These are phyloP conservation scores for Sycophaga agraensis DNA, from an alignment of 1,140 invertebrate species.

Conservation along the genomic window DNA sequence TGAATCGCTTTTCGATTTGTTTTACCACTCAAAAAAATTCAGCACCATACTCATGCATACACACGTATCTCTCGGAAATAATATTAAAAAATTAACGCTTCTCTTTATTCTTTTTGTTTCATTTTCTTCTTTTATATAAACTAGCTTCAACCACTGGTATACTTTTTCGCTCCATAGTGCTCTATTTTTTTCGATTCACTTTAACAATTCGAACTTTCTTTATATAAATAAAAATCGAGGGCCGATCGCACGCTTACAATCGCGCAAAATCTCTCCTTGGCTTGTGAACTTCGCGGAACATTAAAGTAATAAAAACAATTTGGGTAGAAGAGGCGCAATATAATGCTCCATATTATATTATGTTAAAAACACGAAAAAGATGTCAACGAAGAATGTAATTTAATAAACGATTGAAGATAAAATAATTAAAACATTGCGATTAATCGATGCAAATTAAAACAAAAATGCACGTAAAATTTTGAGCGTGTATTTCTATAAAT, in stretches of 20 bases:
- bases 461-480: slow-evolving; percentile 14
- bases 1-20: too few species aligned
- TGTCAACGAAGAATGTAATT: slow-evolving; percentile 20
- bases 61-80: slow-evolving; percentile 16
- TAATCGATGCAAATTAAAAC: background rate
- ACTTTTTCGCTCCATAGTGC: slow-evolving; percentile 30
- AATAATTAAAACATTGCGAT: background rate
- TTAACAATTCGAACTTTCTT: slow-evolving; percentile 17
- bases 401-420: slow-evolving; percentile 15
- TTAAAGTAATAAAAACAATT: background rate
- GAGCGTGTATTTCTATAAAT: background rate
- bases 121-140: slow-evolving; percentile 28
- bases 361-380: slow-evolving; percentile 20
- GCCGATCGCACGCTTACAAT: slow-evolving; percentile 21
- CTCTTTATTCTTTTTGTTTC: slow-evolving; percentile 16
- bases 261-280: slow-evolving; percentile 26
- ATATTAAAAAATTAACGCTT: slow-evolving; percentile 24
- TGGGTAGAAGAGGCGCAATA: background rate
- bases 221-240: slow-evolving; percentile 25
- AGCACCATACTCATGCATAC: too few species aligned
- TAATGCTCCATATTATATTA: background rate
- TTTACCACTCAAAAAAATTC: too few species aligned
- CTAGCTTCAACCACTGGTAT: slow-evolving; percentile 41
- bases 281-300: background rate
- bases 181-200: slow-evolving; percentile 20